Evolutionary conservation across 2,888 invertebrate genomes (phyloP).

Genomic region (Melieria omissa): DNA sequence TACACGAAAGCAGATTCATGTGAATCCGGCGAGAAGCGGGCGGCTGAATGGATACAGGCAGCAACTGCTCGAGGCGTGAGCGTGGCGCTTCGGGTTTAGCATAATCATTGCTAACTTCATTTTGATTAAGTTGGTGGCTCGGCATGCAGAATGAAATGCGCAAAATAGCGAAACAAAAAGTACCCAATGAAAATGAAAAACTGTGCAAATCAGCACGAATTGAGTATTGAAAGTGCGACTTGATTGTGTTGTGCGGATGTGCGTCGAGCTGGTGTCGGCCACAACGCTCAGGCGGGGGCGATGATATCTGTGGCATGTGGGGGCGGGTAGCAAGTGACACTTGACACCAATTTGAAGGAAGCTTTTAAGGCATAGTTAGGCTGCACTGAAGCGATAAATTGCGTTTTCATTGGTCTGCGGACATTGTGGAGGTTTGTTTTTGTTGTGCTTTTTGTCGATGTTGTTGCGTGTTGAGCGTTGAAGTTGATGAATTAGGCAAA

Average conservation of each 20-base stretch:
- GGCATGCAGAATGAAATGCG: constrained; percentile 6
- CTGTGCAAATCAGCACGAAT: not conserved
- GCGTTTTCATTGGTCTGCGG: constrained; percentile 36
- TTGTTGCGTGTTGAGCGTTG: too few species aligned
- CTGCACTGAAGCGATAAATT: constrained; percentile 57
- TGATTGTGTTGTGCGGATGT: too few species aligned
- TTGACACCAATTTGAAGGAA: constrained; percentile 47
- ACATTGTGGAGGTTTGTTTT: too few species aligned
- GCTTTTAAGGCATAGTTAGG: constrained; percentile 28
- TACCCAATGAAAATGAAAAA: not conserved
- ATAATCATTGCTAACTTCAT: constrained; percentile 21
- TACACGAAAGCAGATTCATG: constrained; percentile 2
- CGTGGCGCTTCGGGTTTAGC: constrained; percentile 20
- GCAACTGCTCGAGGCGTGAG: not conserved
- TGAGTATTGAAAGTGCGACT: too few species aligned
- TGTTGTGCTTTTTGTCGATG: too few species aligned
- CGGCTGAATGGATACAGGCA: not conserved
- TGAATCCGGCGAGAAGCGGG: not conserved
- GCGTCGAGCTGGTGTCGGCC: too few species aligned
- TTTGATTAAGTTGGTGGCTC: constrained; percentile 13
- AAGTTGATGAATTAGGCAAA: too few species aligned
- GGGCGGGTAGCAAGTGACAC: constrained; percentile 2
- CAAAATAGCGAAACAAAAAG: not conserved
- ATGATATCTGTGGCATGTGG: too few species aligned
- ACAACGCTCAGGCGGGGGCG: too few species aligned